Percentiles rank a stretch among this genome's conserved stretches.
Evolutionary conservation across 1,140 invertebrate species (phyloP).

Genomic region (Drosophila parabipectinata): DNA sequence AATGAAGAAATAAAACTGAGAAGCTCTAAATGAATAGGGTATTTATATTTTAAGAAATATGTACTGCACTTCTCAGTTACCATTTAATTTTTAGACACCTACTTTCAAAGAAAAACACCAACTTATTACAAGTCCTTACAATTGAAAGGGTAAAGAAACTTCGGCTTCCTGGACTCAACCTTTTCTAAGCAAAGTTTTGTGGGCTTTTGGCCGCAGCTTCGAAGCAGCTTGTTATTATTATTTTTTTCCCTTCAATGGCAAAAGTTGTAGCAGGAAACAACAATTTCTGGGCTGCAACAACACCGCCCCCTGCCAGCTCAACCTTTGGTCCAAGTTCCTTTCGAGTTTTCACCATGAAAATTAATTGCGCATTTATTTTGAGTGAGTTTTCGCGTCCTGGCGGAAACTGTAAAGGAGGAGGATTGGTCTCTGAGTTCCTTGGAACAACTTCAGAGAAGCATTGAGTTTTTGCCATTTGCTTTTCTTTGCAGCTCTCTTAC

Average conservation of each 20-base stretch:
- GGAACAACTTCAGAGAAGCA: constrained; percentile 40
- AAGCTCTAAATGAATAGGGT: no score
- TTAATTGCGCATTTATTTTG: constrained; percentile 81
- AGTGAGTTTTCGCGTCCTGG: constrained; percentile 58
- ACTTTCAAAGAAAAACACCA: no score
- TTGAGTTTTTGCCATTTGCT: constrained; percentile 37
- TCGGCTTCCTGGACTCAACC: background rate
- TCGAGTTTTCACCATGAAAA: constrained; percentile 72
- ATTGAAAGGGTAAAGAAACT: background rate
- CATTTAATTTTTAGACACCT: background rate
- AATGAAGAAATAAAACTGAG: constrained; percentile 49
- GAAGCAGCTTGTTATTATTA: constrained; percentile 54
- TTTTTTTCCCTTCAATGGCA: constrained; percentile 61
- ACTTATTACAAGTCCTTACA: no score
- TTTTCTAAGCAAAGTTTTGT: constrained; percentile 48
- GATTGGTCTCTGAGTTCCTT: constrained; percentile 14
- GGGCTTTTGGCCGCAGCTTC: constrained; percentile 39
- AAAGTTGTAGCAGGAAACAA: constrained; percentile 61
- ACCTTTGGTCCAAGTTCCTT: constrained; percentile 55
- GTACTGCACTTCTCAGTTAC: no score
- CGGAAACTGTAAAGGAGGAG: background rate
- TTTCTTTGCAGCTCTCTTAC: constrained; percentile 8
- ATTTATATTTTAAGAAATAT: no score
- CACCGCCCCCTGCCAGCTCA: constrained; percentile 13
- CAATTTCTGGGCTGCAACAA: constrained; percentile 45